A percentile compares a stretch with the other conserved stretches of the same genome.
Conservation (phyloP, 2,113 vertebrate genomes). For the Chiloscyllium plagiosum region DNA sequence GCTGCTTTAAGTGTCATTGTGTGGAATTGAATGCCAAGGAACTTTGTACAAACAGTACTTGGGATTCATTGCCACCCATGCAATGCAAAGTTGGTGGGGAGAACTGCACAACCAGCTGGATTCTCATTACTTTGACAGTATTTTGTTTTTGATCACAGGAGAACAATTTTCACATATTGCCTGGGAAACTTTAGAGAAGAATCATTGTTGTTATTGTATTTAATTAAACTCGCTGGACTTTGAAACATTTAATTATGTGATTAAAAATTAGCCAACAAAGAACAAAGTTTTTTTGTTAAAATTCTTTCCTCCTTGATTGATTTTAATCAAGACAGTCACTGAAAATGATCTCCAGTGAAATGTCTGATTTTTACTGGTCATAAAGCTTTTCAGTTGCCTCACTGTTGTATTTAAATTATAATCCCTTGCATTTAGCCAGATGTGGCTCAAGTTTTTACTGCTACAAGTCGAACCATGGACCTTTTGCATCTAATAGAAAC, state of each 20-base stretch:
- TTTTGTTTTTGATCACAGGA: constrained; percentile 77
- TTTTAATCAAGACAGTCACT: neutral
- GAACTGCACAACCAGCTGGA: constrained; percentile 56
- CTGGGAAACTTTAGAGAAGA: constrained; percentile 62
- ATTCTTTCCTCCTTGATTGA: neutral
- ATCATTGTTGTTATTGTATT: constrained; percentile 48
- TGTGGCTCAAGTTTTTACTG: constrained; percentile 48
- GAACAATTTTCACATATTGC: constrained; percentile 69
- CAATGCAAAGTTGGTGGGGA: constrained; percentile 58
- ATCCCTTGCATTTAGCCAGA: constrained; percentile 52
- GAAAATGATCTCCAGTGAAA: constrained; percentile 47
- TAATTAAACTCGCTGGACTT: constrained; percentile 47
- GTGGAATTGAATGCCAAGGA: constrained; percentile 54
- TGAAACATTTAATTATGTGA: constrained; percentile 32
- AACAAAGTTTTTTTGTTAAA: neutral
- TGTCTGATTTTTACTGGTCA: constrained; percentile 56
- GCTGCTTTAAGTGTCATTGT: constrained; percentile 57
- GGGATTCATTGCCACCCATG: constrained; percentile 47
- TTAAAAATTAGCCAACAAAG: constrained; percentile 31
- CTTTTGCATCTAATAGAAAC: constrained; percentile 73
- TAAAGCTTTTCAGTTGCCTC: constrained; percentile 65
- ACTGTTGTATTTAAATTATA: constrained; percentile 60
- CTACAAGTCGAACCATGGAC: constrained; percentile 57
- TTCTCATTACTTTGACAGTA: constrained; percentile 61
- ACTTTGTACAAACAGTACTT: constrained; percentile 47